Percentiles rank a stretch among this genome's conserved stretches.
phyloP scores from a whole-genome alignment of 64 coral and sea anemone species.

The Dendrophyllia cribrosa region DNA sequence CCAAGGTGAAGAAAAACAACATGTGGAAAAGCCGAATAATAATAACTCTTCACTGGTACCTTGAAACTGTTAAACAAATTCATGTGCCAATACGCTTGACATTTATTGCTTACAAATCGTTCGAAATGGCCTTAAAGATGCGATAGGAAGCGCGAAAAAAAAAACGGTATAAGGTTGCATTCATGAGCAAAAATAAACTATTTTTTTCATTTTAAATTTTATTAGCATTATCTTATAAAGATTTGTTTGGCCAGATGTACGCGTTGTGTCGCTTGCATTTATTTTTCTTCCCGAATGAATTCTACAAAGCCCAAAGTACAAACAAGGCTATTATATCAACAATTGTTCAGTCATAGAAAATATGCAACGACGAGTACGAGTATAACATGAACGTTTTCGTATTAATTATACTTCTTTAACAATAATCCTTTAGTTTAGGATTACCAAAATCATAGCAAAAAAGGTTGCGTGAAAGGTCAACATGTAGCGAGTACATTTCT shows the following conservation, averaged over 20 bases:
- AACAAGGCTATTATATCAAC: too few relatives aligned
- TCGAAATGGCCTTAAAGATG: too few relatives aligned
- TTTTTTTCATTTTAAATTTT: background rate
- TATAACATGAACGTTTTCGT: too few relatives aligned
- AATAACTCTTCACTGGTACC: background rate
- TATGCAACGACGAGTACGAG: background rate
- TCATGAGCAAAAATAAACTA: background rate
- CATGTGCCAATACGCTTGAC: too few relatives aligned
- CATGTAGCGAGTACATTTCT: constrained; percentile 1
- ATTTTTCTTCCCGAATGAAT: background rate
- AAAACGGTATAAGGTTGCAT: background rate
- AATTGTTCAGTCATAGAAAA: background rate
- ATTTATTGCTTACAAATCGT: too few relatives aligned
- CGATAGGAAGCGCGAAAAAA: background rate
- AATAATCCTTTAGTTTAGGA: too few relatives aligned
- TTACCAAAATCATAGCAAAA: background rate
- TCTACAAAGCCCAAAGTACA: background rate
- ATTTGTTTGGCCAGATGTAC: background rate
- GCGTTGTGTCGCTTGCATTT: background rate
- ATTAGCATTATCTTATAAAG: background rate
- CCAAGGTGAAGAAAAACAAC: constrained; percentile 20
- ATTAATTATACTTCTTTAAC: too few relatives aligned
- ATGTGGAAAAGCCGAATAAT: constrained; percentile 1
- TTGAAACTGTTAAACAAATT: background rate
- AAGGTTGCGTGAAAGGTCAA: background rate